These are phyloP conservation scores for Agrochola macilenta DNA, from an alignment of 2,888 invertebrate genomes.

Conservation along the genomic window DNA sequence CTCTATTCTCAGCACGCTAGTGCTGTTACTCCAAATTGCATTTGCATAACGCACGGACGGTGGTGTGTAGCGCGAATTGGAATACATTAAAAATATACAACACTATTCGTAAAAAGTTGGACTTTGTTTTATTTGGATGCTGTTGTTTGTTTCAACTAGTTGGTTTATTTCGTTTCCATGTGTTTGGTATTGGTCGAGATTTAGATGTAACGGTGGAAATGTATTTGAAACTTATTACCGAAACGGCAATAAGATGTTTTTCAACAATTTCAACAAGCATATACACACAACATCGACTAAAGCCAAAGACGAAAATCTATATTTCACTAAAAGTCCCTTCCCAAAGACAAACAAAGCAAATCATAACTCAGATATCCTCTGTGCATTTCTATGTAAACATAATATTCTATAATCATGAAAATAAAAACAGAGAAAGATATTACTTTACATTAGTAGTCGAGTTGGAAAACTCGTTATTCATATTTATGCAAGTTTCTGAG, in stretches of 20 bases:
- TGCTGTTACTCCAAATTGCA: slow-evolving; percentile 87
- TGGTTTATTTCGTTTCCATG: slow-evolving; percentile 1
- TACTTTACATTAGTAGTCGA: slow-evolving; percentile 74
- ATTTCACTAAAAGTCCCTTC: neutral
- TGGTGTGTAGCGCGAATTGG: slow-evolving; percentile 66
- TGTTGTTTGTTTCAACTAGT: neutral
- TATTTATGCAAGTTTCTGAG: slow-evolving; percentile 76
- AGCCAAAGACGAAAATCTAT: neutral
- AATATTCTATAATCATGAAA: slow-evolving; percentile 22
- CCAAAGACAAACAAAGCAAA: neutral
- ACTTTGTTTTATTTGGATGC: slow-evolving; percentile 40
- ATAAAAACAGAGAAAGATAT: slow-evolving; percentile 64
- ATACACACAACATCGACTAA: neutral
- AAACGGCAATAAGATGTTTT: neutral
- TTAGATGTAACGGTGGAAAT: neutral
- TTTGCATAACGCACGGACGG: slow-evolving; percentile 83
- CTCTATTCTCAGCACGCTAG: slow-evolving; percentile 56
- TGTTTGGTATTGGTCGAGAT: neutral
- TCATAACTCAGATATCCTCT: neutral
- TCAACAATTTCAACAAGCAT: no score
- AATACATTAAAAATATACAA: slow-evolving; percentile 71
- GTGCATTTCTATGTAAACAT: slow-evolving; percentile 12
- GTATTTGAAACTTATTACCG: neutral
- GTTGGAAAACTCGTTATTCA: slow-evolving; percentile 77
- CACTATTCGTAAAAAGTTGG: slow-evolving; percentile 30